phyloP scores from a whole-genome alignment of 2,113 vertebrate species.

The Amphiprion ocellaris region DNA sequence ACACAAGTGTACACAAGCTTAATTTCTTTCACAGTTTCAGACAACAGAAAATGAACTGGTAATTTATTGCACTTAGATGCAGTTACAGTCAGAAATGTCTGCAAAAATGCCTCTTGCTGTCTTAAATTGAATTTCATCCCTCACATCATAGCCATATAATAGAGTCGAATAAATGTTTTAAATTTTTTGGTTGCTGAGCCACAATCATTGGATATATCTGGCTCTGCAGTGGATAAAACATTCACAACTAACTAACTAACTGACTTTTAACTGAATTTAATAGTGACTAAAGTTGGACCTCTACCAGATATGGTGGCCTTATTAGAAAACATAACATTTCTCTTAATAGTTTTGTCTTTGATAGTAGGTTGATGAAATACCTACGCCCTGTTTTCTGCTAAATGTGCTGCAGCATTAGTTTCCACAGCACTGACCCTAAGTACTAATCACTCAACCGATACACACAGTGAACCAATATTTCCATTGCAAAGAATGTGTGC shows the following conservation, averaged over 20 bases:
- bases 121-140: background rate
- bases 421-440: slow-evolving; percentile 11
- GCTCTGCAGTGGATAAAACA: too few relatives aligned
- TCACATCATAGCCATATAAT: background rate
- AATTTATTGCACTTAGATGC: background rate
- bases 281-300: background rate
- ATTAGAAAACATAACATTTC: background rate
- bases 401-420: background rate
- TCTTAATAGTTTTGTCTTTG: background rate
- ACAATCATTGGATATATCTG: too few relatives aligned
- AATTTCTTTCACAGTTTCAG: background rate
- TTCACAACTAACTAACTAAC: background rate
- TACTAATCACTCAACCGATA: slow-evolving; percentile 25
- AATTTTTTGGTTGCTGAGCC: too few relatives aligned
- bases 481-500: slow-evolving; percentile 18
- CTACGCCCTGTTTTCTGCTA: background rate
- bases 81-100: background rate
- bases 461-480: slow-evolving; percentile 12
- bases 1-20: background rate
- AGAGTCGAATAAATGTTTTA: background rate
- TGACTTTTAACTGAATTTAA: background rate
- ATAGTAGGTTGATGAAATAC: background rate
- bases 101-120: background rate
- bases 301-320: background rate
- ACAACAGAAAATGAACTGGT: background rate